phyloP scores from a whole-genome alignment of 2,888 invertebrate genomes.

The Notodonta dromedarius region DNA sequence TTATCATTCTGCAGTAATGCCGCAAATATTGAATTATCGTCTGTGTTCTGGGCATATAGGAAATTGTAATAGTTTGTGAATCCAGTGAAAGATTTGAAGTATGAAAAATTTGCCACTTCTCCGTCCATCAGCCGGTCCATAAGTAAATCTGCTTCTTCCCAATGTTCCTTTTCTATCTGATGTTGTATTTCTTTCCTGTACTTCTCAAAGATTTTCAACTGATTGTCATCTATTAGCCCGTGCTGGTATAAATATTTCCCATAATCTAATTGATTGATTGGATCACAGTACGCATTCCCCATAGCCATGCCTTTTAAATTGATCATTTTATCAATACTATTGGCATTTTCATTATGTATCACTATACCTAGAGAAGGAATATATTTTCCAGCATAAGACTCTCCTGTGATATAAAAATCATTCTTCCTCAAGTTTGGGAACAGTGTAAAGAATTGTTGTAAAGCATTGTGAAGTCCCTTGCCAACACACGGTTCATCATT shows the following conservation, averaged over 20 bases:
- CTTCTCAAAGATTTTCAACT: constrained; percentile 81
- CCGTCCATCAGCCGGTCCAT: constrained; percentile 87
- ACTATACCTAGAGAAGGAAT: constrained; percentile 77
- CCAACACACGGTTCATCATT: constrained; percentile 82
- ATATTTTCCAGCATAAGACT: constrained; percentile 86
- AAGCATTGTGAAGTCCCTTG: constrained; percentile 75
- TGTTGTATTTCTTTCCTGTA: constrained; percentile 82
- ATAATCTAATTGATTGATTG: constrained; percentile 77
- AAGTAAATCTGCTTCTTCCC: constrained; percentile 86
- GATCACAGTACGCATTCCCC: constrained; percentile 81
- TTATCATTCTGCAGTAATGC: constrained; percentile 61
- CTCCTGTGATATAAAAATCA: constrained; percentile 85
- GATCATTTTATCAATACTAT: constrained; percentile 54
- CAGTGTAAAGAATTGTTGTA: constrained; percentile 85
- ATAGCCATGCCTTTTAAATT: constrained; percentile 82
- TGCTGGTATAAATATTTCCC: constrained; percentile 79
- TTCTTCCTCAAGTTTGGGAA: constrained; percentile 81
- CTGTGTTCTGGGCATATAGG: constrained; percentile 77
- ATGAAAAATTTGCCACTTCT: constrained; percentile 59
- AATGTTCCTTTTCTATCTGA: constrained; percentile 86
- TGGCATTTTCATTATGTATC: constrained; percentile 76
- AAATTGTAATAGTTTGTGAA: constrained; percentile 90
- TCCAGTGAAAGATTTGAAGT: constrained; percentile 88
- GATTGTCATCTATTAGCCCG: constrained; percentile 83
- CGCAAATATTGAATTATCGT: constrained; percentile 64